A percentile compares a stretch with the other conserved stretches of the same genome.
Conservation (phyloP, 2,113 vertebrate genomes). For the Crotalus horridus region DNA sequence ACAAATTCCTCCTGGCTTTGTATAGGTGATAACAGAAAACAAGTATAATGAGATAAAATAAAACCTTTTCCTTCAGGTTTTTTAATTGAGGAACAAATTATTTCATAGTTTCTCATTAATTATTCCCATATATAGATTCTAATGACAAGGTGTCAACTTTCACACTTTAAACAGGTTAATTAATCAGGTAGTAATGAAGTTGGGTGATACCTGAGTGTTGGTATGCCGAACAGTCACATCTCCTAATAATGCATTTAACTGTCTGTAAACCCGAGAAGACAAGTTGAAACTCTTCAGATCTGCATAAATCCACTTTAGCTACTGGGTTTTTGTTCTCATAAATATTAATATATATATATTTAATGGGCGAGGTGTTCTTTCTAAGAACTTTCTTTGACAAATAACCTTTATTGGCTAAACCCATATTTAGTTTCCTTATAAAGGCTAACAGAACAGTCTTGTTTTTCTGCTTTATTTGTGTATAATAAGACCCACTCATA, state of each 20-base stretch:
- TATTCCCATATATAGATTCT: slow-evolving; percentile 69
- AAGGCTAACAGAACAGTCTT: neutral
- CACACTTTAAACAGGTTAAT: slow-evolving; percentile 81
- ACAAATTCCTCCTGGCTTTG: slow-evolving; percentile 68
- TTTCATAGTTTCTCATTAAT: slow-evolving; percentile 75
- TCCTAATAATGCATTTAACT: slow-evolving; percentile 68
- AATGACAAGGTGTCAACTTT: slow-evolving; percentile 79
- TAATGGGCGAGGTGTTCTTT: slow-evolving; percentile 18
- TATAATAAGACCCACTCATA: neutral
- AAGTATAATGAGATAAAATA: slow-evolving; percentile 75
- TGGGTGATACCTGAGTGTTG: slow-evolving; percentile 76
- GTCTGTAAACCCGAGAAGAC: slow-evolving; percentile 63
- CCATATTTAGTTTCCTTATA: slow-evolving; percentile 23
- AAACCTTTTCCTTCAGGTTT: slow-evolving; percentile 62
- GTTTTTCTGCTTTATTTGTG: neutral
- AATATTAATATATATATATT: slow-evolving; percentile 6
- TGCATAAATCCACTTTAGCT: slow-evolving; percentile 57
- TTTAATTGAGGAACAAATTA: slow-evolving; percentile 78
- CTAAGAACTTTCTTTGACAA: neutral
- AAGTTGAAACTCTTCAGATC: slow-evolving; percentile 59
- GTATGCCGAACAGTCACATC: slow-evolving; percentile 64
- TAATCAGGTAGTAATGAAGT: slow-evolving; percentile 80
- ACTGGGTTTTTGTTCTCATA: slow-evolving; percentile 51
- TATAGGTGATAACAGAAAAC: slow-evolving; percentile 73
- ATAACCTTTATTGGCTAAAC: neutral